Percentiles rank a stretch among this genome's conserved stretches.
These are phyloP conservation scores for Catharus fuscescens DNA, from an alignment of 2,113 vertebrate species.

Conservation along the genomic window DNA sequence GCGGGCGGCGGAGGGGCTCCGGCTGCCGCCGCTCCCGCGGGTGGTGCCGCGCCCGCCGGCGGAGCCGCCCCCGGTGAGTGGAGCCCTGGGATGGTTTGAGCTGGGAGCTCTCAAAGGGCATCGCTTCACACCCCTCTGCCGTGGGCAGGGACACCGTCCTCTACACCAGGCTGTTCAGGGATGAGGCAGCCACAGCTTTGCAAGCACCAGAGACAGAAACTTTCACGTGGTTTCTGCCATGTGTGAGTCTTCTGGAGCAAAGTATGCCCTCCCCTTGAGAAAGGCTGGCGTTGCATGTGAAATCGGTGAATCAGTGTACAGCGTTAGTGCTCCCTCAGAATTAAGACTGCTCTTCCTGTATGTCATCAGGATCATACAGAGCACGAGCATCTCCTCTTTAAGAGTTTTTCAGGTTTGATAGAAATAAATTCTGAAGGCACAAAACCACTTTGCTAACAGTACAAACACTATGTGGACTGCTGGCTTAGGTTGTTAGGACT, in stretches of 20 bases:
- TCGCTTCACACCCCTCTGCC: accelerated
- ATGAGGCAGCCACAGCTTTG: too few relatives aligned
- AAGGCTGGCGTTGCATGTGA: accelerated
- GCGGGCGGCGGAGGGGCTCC: constrained; percentile 88
- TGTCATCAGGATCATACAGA: too few relatives aligned
- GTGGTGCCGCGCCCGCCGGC: constrained; percentile 67
- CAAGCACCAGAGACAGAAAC: accelerated
- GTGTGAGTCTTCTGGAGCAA: accelerated
- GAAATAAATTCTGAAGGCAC: background rate
- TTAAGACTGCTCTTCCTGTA: accelerated
- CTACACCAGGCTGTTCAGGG: accelerated
- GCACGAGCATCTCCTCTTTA: too few relatives aligned
- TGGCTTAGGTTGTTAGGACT: too few relatives aligned
- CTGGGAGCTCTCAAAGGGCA: accelerated
- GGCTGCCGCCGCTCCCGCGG: constrained; percentile 70
- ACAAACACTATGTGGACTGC: accelerated
- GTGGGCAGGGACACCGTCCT: background rate
- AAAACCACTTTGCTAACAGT: accelerated
- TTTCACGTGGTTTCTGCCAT: accelerated
- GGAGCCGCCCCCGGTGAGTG: constrained; percentile 83
- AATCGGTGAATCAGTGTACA: too few relatives aligned
- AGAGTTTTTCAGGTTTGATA: too few relatives aligned
- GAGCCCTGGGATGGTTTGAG: accelerated
- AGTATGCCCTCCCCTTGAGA: accelerated
- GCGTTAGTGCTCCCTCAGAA: accelerated